Evolutionary conservation across 2,113 vertebrate species (phyloP), one percentile per base, ranked within the genome.

Genomic region (Oncorhynchus nerka): DNA sequence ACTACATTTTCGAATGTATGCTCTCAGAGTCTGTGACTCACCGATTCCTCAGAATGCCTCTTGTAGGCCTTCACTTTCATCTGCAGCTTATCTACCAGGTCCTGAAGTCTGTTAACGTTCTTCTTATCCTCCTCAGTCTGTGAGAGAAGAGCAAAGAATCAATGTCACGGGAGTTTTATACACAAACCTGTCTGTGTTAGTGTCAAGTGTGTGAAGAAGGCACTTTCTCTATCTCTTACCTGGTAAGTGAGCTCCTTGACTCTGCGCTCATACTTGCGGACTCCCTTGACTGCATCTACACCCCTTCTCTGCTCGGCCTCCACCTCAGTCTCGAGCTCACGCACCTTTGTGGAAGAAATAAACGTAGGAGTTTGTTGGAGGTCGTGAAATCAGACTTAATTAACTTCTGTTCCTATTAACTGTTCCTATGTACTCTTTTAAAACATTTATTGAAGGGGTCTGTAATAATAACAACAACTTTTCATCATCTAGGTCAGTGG

Each of bases 61-160:
- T 96, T 95, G 77, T 95, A 96, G 69, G 92, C 90, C 64, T 95
- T 96, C 59, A 96, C 95, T 81, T 96, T 96, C 80, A 93, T 80
- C 75, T 96, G 95, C 73, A 96, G 81, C 78, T 93, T 66, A 15
- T 68, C 67, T 34, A 68, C 67, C 32, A 68, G 20, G 19, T 68
- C 67, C 32, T 68, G 67, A 68, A 68, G 67, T 45, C 67, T 39
- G 32, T 4, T 1, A 34, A n/a, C 67, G 3, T 68, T 68, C 32
- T 68, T 68, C 67, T 68, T 68, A 34, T 68, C 67, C 67, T 68
- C 67, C 16, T 68, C 67, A 39, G 67, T 68, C 67, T 68, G 67
- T 24, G 59, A 0, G 59, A 62, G 59, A 62, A 24, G 7, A n/a
- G 0, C 7, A 62, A 62, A 62, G 7, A 62, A 24, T 62, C 59